These are phyloP conservation scores for Anarrhichthys ocellatus DNA, from an alignment of 2,113 vertebrate genomes.

Conservation along the genomic window DNA sequence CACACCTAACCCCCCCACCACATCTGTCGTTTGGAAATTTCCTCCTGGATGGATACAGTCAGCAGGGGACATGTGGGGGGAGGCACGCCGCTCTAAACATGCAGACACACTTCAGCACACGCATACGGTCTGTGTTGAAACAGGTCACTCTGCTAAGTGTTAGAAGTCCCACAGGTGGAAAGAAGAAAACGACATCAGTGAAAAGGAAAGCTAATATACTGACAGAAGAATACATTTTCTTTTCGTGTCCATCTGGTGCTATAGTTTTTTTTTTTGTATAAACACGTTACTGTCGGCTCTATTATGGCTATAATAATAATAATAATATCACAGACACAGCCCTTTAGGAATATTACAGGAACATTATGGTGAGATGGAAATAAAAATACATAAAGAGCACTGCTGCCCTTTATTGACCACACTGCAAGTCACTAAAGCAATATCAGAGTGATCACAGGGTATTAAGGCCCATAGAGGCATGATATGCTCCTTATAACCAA, in stretches of 20 bases:
- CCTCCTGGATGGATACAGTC: conserved; percentile 53
- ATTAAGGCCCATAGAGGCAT: conserved; percentile 27
- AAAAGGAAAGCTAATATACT: neutral
- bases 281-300: neutral
- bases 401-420: conserved; percentile 17
- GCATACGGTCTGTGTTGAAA: neutral
- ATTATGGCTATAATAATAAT: neutral
- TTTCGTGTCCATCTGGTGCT: neutral
- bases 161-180: conserved; percentile 28
- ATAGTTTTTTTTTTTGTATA: neutral
- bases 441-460: conserved; percentile 7
- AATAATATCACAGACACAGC: neutral
- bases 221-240: neutral
- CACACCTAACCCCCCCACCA: conserved; percentile 34
- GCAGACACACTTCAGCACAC: conserved; percentile 21
- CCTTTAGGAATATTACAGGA: neutral
- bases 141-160: neutral
- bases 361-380: conserved; percentile 6
- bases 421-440: conserved; percentile 19
- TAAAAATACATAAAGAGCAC: neutral
- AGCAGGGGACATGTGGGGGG: too few relatives aligned
- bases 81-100: conserved; percentile 12
- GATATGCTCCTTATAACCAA: conserved; percentile 19
- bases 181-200: neutral
- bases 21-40: conserved; percentile 72